Evolutionary conservation across 2,113 vertebrate genomes (phyloP), one percentile per base, ranked within the genome.

Genomic region (Rhynchopsitta pachyrhyncha): DNA sequence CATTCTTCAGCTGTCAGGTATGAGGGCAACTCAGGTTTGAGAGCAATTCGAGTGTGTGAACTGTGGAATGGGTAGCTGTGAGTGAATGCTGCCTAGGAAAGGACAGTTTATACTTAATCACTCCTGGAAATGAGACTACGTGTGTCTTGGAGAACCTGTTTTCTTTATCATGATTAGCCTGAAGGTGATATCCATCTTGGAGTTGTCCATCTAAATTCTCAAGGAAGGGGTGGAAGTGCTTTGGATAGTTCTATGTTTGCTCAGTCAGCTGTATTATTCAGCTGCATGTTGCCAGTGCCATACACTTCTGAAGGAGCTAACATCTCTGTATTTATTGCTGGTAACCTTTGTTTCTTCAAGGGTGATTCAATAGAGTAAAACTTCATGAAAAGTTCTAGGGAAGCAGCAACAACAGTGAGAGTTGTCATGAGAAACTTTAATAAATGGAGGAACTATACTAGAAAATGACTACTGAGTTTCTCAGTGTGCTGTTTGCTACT

Each of bases 271-370:
- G 23, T 33, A 24, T 59, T 35, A 59, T 16, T 82, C 11, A 50
- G 47, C 16, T 79, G 39, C 23, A 11, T 3, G 0, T 31, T 64
- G 47, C 24, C 35, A 50, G 35, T 11, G 28, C 22, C 3, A 1
- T 1, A 18, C 0, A 0, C 5, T 46, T 85, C 23, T 78, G 2
- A 12, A 49, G 33, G 5, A 53, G 6, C 9, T 49, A 71, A 42
- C 20, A 11, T 29, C 22, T 68, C 31, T 83, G 37, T 12, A 11
- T 67, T 15, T 50, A 0, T 50, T 71, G 15, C 10, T 63, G n/a
- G 35, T 17, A 86, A 16, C 7, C 4, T 75, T 88, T 82, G 10
- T 20, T 20, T 35, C 24, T 57, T 86, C 5, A 33, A 2, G 13
- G 10, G 6, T 81, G 24, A 39, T 39, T 46, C 17, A 52, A 1